These are phyloP conservation scores for Dascyllus trimaculatus DNA, from an alignment of 2,113 vertebrate genomes.

Conservation along the genomic window DNA sequence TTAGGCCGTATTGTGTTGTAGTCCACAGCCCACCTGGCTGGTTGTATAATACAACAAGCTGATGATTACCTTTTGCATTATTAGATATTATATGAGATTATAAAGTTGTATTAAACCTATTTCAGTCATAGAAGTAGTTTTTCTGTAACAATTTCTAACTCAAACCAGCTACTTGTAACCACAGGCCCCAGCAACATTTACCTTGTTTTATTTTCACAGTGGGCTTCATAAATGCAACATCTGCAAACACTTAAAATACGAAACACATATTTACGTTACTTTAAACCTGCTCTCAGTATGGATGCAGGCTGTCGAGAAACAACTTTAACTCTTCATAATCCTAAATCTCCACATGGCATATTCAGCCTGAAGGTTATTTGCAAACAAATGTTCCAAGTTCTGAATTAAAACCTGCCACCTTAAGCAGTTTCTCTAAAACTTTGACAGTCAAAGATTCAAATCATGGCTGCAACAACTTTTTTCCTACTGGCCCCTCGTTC, in stretches of 20 bases:
- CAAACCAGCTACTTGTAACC: no score
- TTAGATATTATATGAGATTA: no score
- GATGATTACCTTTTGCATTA: background rate
- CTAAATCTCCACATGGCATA: no score
- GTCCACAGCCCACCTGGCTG: background rate
- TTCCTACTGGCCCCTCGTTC: slow-evolving; percentile 27
- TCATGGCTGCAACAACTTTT: background rate
- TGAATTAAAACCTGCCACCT: background rate
- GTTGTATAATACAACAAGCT: background rate
- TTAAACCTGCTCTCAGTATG: background rate
- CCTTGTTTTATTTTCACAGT: slow-evolving; percentile 46
- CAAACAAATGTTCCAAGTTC: background rate
- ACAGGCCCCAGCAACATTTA: slow-evolving; percentile 1
- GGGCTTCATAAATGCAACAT: background rate
- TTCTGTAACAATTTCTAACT: no score
- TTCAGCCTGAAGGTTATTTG: no score
- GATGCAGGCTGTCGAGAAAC: no score
- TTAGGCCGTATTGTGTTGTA: background rate
- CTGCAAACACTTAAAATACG: slow-evolving; percentile 3
- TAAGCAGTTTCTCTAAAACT: no score
- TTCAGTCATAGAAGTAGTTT: no score
- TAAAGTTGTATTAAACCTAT: no score
- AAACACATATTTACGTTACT: slow-evolving; percentile 1
- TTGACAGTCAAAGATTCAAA: slow-evolving; percentile 25
- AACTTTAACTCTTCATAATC: no score